Conservation (phyloP, 2,797 vertebrate genomes). For the Manis javanica region DNA sequence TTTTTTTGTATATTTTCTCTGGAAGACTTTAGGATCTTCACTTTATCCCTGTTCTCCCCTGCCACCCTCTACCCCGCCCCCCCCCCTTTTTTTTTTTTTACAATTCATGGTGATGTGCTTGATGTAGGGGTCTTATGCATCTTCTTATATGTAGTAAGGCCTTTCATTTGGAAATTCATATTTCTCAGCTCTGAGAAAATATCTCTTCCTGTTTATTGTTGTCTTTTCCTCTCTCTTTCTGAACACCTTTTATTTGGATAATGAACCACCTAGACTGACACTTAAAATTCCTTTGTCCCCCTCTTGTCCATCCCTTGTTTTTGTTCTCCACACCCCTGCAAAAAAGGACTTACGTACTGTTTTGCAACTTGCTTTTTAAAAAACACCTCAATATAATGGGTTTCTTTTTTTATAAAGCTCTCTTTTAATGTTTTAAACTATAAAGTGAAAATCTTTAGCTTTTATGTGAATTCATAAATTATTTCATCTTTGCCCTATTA, state of each 20-base stretch:
- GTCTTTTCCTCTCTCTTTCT: background rate
- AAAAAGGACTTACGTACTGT: background rate
- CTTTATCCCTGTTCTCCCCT: background rate
- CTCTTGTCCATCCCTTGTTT: background rate
- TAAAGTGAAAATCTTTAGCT: background rate
- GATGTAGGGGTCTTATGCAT: background rate
- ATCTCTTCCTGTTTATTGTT: conserved; percentile 23
- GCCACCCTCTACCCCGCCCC: too few relatives aligned
- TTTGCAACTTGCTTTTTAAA: background rate
- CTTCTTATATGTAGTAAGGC: background rate
- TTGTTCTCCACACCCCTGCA: background rate
- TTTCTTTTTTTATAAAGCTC: conserved; percentile 40
- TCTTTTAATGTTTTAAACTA: conserved; percentile 38
- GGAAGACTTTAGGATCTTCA: background rate
- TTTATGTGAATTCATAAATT: background rate
- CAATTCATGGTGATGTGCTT: background rate
- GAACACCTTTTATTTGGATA: background rate
- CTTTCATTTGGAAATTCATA: background rate
- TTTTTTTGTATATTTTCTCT: background rate
- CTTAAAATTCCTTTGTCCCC: background rate
- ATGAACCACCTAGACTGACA: background rate
- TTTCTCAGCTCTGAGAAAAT: background rate
- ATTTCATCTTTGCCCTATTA: background rate
- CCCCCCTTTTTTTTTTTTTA: background rate
- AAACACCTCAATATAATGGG: background rate